phyloP scores from a whole-genome alignment of 2,113 vertebrate species.

The Macquaria ambigua region DNA sequence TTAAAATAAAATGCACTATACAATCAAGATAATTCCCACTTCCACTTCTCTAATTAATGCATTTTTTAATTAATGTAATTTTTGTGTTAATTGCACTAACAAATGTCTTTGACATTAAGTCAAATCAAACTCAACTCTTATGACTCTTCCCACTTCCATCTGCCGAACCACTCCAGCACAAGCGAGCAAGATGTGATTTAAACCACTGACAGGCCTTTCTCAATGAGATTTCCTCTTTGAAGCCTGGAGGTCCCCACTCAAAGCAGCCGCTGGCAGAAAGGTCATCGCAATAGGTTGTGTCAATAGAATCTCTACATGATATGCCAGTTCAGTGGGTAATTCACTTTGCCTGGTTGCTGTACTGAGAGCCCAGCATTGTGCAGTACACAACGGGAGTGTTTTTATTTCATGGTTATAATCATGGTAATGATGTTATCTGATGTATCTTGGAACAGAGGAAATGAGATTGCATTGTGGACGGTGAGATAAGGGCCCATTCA shows the following conservation, averaged over 20 bases:
- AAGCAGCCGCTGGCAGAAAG: slow-evolving; percentile 46
- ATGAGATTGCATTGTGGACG: slow-evolving; percentile 46
- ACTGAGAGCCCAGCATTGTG: not conserved
- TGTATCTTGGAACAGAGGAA: slow-evolving; percentile 46
- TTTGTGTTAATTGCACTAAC: not conserved
- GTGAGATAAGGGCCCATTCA: slow-evolving; percentile 36
- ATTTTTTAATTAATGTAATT: not conserved
- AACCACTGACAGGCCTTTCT: not conserved
- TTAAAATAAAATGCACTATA: too few relatives aligned
- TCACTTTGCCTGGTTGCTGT: slow-evolving; percentile 12
- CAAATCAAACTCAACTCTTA: not conserved
- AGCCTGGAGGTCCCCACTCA: slow-evolving; percentile 22
- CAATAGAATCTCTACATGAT: slow-evolving; percentile 28
- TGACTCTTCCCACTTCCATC: not conserved
- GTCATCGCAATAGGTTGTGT: slow-evolving; percentile 10
- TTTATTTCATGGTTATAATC: slow-evolving; percentile 44
- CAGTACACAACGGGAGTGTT: slow-evolving; percentile 22
- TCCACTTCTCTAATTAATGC: too few relatives aligned
- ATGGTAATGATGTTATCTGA: slow-evolving; percentile 47
- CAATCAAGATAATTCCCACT: too few relatives aligned
- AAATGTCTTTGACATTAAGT: not conserved
- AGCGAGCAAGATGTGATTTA: not conserved
- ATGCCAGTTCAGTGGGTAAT: slow-evolving; percentile 34
- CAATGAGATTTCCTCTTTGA: slow-evolving; percentile 26
- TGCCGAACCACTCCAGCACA: not conserved